Conservation (phyloP, 2,797 vertebrate species). For the Euphonia xanthogaster region DNA sequence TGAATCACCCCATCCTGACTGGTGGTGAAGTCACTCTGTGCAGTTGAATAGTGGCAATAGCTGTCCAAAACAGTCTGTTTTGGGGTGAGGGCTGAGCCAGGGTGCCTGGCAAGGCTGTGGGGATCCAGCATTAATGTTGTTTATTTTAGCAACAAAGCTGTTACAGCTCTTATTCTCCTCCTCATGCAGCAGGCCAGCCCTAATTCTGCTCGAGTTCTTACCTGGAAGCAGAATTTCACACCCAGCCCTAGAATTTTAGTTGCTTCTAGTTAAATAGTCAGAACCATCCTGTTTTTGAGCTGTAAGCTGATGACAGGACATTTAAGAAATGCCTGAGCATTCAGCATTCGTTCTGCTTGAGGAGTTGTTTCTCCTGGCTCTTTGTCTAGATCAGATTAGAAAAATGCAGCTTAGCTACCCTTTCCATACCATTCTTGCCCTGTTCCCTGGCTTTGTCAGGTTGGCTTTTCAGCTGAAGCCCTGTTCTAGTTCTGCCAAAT, state of each 20-base stretch:
- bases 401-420: constrained; percentile 15
- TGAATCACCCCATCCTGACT: neutral
- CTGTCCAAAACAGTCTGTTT: neutral
- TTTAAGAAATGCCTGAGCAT: neutral
- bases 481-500: constrained; percentile 10
- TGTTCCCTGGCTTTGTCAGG: neutral
- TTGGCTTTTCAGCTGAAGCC: neutral
- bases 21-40: fast-evolving
- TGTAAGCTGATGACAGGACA: neutral
- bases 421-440: neutral
- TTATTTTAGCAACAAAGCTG: neutral
- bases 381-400: constrained; percentile 7
- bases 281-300: neutral
- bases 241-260: neutral
- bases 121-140: neutral
- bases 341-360: neutral
- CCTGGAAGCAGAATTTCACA: neutral
- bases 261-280: neutral
- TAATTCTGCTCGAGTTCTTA: neutral
- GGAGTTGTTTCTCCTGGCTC: neutral
- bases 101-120: neutral
- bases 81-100: neutral
- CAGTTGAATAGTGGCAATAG: neutral
- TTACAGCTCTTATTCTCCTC: neutral
- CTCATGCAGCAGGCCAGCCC: neutral